A percentile compares a stretch with the other conserved stretches of the same genome.
These are phyloP conservation scores for Iselma pallidipennis DNA, from an alignment of 2,888 invertebrate species.

Conservation along the genomic window DNA sequence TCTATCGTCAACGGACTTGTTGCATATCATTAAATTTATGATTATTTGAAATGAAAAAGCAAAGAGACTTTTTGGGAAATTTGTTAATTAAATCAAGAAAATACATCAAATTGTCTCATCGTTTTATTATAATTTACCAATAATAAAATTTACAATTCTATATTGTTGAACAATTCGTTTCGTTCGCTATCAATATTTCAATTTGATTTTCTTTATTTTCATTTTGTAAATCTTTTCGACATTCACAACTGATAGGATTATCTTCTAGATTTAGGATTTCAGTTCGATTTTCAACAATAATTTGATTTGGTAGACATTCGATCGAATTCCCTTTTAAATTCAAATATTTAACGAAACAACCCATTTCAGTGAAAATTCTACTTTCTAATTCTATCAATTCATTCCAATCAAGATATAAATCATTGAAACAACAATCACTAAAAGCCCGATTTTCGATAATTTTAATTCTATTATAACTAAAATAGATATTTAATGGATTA, in stretches of 20 bases:
- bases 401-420: conserved; percentile 42
- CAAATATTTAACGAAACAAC: conserved; percentile 17
- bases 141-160: neutral
- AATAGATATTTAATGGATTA: conserved; percentile 25
- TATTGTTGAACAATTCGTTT: neutral
- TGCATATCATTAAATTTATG: too few species aligned
- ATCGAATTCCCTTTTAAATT: conserved; percentile 40
- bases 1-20: too few species aligned
- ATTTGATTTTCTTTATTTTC: neutral
- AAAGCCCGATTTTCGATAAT: conserved; percentile 38
- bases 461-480: conserved; percentile 42
- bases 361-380: conserved; percentile 33
- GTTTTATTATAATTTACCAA: too few species aligned
- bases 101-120: too few species aligned
- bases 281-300: conserved; percentile 38
- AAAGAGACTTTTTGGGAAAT: too few species aligned
- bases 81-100: too few species aligned
- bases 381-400: conserved; percentile 36
- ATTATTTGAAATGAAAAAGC: too few species aligned
- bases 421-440: conserved; percentile 32
- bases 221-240: conserved; percentile 31
- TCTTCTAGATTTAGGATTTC: conserved; percentile 31
- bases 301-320: conserved; percentile 39
- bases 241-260: conserved; percentile 40
- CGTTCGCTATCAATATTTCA: neutral